Conservation (phyloP, 2,113 vertebrate genomes). For the Zosterops pallidus region DNA sequence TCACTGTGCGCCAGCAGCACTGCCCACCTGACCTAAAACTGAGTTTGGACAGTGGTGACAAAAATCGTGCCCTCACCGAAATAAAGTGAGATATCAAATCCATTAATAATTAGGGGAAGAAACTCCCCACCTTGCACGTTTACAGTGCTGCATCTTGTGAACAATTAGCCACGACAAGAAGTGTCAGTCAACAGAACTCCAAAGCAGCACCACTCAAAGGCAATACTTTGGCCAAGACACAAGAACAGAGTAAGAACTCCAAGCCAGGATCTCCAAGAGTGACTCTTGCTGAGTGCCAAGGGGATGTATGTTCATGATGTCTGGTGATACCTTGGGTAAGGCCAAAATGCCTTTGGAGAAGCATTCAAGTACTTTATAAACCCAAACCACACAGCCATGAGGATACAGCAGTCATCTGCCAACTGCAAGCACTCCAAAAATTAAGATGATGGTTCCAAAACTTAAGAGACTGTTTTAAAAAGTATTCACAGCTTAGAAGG, state of each 20-base stretch:
- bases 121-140: not conserved
- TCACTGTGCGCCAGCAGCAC: not conserved
- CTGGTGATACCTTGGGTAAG: not conserved
- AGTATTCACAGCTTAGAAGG: not conserved
- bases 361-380: not conserved
- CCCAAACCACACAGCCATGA: not conserved
- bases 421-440: not conserved
- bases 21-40: not conserved
- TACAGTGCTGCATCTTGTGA: not conserved
- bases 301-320: not conserved
- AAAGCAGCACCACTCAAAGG: not conserved
- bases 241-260: not conserved
- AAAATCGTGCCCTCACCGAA: not conserved
- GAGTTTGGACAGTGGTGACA: accelerated
- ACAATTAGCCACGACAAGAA: not conserved
- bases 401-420: not conserved
- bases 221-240: not conserved
- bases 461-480: not conserved
- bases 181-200: not conserved
- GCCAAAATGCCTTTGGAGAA: not conserved
- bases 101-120: not conserved
- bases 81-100: not conserved
- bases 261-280: not conserved
- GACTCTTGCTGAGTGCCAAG: not conserved
- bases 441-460: not conserved